Base-by-base conservation (phyloP, 2,888 invertebrate genomes). In the Drepana falcataria region DNA sequence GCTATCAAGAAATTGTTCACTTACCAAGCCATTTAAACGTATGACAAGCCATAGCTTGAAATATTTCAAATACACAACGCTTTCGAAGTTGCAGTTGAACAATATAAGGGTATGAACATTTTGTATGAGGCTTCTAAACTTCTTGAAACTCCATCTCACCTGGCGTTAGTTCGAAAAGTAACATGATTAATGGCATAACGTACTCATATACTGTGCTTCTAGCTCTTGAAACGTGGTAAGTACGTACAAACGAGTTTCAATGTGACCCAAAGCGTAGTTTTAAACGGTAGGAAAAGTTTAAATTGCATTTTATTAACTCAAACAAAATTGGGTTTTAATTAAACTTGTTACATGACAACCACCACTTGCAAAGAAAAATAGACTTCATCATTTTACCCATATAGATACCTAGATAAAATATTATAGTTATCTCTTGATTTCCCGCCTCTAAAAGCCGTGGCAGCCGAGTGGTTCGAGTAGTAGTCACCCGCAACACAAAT, bases 141-240 rank as follows among this genome's bases (percentile, higher is more conserved):
- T 68, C 77, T 79, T 74, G 73, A 66, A 80, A 81, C 69, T 76
- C 73, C 63, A 54, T 65, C 68, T 66, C 78, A 79, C 69, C 77
- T 75, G 81, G 73, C 73, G 78, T 78, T 78, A 79, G 79, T 81
- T 77, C 70, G 63, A 57, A 64, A 81, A 83, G 81, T 81, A 79
- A 76, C 67, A 77, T 83, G 83, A 83, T 83, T 82, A 81, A 83
- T 83, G 77, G 75, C 64, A 63, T 63, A 77, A 80, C 76, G 79
- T 73, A 68, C 77, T 73, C 73, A 77, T 44, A 44, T 9, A 1
- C 3, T 9, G 2, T 44, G 44, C 44, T 44, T 9, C 9, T 44
- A 73, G 82, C 73, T 79, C 74, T 73, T 70, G 77, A 37, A 37
- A 71, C 69, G 69, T 68, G 60, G 59, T 53, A 61, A 60, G 64